Evolutionary conservation across 1,140 invertebrate species (phyloP).

Genomic region (Melipona quadrifasciata): DNA sequence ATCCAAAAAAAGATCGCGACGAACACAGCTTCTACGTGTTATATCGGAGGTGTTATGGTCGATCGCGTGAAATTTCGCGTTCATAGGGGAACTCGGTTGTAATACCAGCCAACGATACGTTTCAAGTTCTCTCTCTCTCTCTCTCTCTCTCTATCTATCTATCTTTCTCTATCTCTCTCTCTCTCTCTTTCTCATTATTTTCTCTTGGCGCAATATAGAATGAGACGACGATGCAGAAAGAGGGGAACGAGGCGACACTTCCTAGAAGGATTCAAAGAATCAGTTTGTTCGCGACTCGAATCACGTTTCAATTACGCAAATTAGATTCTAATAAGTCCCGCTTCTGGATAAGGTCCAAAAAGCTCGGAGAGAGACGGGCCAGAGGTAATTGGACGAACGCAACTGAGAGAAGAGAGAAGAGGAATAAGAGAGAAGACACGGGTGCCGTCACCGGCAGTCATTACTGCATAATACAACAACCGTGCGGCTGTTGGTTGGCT

Average conservation of each 20-base stretch:
- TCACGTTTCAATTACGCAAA: slow-evolving; percentile 68
- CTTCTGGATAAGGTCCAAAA: slow-evolving; percentile 62
- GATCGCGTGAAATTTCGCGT: slow-evolving; percentile 14
- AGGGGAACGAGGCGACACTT: slow-evolving; percentile 4
- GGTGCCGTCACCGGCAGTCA: slow-evolving; percentile 49
- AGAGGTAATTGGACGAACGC: slow-evolving; percentile 54
- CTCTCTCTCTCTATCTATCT: background rate
- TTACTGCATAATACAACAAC: slow-evolving; percentile 62
- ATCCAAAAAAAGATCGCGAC: slow-evolving; percentile 1
- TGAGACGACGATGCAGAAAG: background rate
- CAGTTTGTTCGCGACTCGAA: slow-evolving; percentile 49
- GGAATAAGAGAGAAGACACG: slow-evolving; percentile 42
- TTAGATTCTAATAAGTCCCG: slow-evolving; percentile 65
- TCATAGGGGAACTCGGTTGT: no score
- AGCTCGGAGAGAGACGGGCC: slow-evolving; percentile 49
- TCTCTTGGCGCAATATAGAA: slow-evolving; percentile 19
- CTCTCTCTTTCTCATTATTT: background rate
- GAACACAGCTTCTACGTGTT: background rate
- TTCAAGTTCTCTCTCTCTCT: no score
- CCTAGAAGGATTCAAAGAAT: slow-evolving; percentile 49
- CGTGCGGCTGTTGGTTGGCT: slow-evolving; percentile 56
- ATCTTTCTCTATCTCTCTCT: background rate
- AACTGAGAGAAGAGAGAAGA: slow-evolving; percentile 16
- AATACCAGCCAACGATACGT: no score
- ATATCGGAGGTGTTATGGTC: background rate